These are phyloP conservation scores for Chaenocephalus aceratus DNA, from an alignment of 2,113 vertebrate genomes.

Conservation along the genomic window DNA sequence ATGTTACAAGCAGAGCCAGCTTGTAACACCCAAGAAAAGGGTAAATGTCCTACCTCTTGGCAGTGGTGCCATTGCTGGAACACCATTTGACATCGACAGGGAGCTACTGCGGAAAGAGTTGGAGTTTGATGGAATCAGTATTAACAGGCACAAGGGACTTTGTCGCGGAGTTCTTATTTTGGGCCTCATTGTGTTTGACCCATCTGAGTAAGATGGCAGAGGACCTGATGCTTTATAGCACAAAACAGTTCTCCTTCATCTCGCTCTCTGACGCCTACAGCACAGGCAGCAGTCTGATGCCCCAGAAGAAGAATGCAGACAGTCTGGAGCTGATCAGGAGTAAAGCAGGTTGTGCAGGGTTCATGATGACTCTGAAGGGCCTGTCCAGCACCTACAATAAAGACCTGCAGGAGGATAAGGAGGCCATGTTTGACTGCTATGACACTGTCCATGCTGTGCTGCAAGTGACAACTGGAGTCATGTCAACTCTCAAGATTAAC, in stretches of 20 bases:
- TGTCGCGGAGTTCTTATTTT: too few relatives aligned
- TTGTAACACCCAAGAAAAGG: constrained; percentile 78
- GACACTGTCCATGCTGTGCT: constrained; percentile 90
- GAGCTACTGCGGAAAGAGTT: constrained; percentile 89
- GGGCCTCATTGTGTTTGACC: constrained; percentile 90
- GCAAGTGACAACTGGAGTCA: too few relatives aligned
- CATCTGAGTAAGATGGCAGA: constrained; percentile 96
- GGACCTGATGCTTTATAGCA: constrained; percentile 94
- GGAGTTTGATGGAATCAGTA: constrained; percentile 88
- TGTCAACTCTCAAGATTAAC: too few relatives aligned
- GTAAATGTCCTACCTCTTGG: constrained; percentile 92
- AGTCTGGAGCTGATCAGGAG: constrained; percentile 97
- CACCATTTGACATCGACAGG: constrained; percentile 90
- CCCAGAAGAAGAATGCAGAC: constrained; percentile 98
- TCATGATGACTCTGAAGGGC: constrained; percentile 96
- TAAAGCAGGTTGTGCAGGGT: constrained; percentile 92
- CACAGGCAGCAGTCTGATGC: constrained; percentile 95
- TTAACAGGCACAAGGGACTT: too few relatives aligned
- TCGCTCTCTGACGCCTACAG: constrained; percentile 90
- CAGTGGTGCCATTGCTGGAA: constrained; percentile 95
- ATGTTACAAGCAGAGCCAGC: too few relatives aligned
- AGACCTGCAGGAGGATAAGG: constrained; percentile 98
- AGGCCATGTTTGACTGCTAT: constrained; percentile 93
- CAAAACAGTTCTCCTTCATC: constrained; percentile 94
- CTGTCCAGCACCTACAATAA: constrained; percentile 98